Base-by-base conservation (phyloP, 2,797 vertebrate species). In the Huso huso region DNA sequence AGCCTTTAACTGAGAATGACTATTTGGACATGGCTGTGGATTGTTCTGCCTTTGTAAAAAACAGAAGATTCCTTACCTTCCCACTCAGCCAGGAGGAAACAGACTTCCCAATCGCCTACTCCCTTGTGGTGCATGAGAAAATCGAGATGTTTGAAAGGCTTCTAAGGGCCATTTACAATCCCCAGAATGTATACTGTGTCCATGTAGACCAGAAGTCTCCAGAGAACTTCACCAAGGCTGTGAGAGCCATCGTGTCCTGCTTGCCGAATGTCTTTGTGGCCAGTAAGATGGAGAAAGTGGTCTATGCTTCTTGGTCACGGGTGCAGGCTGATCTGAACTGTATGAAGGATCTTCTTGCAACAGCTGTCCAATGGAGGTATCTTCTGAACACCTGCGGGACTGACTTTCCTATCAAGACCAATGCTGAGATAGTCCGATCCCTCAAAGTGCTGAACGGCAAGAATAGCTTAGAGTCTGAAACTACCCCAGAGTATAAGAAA, bases 281-380 rank as follows among this genome's bases (percentile, higher is more conserved):
- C 64, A 89, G 77, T 61, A 91, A 83, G 55, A 67, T 84, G 68
- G 92, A 91, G 50, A 72, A 1, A 0, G 88, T 95, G 15, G 48
- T 93, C 1, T 93, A 95, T 4, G 88, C 91, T 1, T 90, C 92
- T 0, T 95, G 93, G 93, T 89, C 82, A 53, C 73, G 93, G 64
- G 92, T 94, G 2, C 92, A 94, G 77, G 93, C 92, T 0, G 93
- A 94, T 68, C 71, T 94, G 53, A 94, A 94, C 77, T 94, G 93
- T 68, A 94, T 95, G 88, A 70, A 87, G 51, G 91, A 93, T 61
- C 79, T 95, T 53, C 70, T 92, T 10, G 74, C 70, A 15, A 90
- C 86, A 7, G n/a, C 65, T 0, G 74, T 94, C n/a, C 76, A 70
- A 0, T 95, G 93, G 93, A 90, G 58, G 62, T 93, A 94, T 75